Base-by-base conservation (phyloP, 2,888 invertebrate species). In the Acleris emargana region DNA sequence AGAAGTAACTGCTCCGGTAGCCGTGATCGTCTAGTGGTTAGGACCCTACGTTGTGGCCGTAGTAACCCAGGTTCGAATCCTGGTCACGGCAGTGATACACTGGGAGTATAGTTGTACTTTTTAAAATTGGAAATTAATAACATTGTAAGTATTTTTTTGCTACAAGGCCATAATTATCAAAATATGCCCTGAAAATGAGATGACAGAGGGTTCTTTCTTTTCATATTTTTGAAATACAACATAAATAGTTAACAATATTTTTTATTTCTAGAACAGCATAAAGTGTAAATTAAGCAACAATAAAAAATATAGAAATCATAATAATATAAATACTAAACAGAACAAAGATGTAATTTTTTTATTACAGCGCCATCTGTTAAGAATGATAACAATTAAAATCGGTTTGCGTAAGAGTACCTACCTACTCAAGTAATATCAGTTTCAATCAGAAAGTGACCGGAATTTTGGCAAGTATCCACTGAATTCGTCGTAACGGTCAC, bases 11-110 rank as follows among this genome's bases (percentile, higher is more conserved):
- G 58, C 64, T 59, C 54, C 58, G 47, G 13, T 49, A 64, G 88
- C 93, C 93, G 93, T 93, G 93, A 93, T 93, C 93, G 93, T 93
- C 91, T 93, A 93, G 93, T 93, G 93, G 93, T 93, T 93, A 93
- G 93, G 91, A 93, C 93, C 87, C 91, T 91, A 92, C 93, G 93
- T 93, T 93, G 93, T 93, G 93, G 93, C 93, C 93, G 93, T 91
- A 92, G 91, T 93, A 94, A 93, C 93, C 93, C 93, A 93, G 94
- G 94, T 94, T 94, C 93, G 93, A 93, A 94, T 94, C 94, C 94
- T 94, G 94, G 94, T 94, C 94, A 94, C 94, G 94, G 94, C 94
- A 94, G 88, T 89, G 87, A 18, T 69, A 49, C 76, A 79, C 80
- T 82, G 76, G 4, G 13, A 38, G 0, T 11, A 32, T 38, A 38